These are phyloP conservation scores for Phrixothrix hirtus DNA, from an alignment of 2,888 invertebrate genomes.

Conservation along the genomic window DNA sequence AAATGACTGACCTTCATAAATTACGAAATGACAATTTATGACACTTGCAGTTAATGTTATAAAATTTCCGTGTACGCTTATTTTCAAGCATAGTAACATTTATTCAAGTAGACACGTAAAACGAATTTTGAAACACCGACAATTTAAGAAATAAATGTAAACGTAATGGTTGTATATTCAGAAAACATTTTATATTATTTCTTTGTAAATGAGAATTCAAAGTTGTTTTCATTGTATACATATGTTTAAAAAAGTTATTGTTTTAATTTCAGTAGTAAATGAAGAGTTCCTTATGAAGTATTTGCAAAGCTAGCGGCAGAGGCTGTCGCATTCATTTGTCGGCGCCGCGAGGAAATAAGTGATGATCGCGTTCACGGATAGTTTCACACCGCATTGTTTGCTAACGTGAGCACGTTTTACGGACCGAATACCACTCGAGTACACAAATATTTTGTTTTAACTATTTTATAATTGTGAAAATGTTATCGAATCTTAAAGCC, in stretches of 20 bases:
- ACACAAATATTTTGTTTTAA: constrained; percentile 17
- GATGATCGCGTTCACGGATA: constrained; percentile 37
- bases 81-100: no score
- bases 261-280: constrained; percentile 2
- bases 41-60: no score
- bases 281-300: constrained; percentile 17
- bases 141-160: no score
- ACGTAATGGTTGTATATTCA: no score
- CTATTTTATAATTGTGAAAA: constrained; percentile 5
- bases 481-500: neutral
- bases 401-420: constrained; percentile 29
- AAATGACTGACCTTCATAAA: no score
- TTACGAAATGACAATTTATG: no score
- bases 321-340: constrained; percentile 36
- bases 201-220: neutral
- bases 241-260: neutral
- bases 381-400: constrained; percentile 36
- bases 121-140: no score
- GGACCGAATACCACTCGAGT: constrained; percentile 12
- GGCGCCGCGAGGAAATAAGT: constrained; percentile 34
- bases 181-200: neutral
- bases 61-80: no score
- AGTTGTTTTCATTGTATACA: neutral
- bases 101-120: no score
- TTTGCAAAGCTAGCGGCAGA: constrained; percentile 14